Base-by-base conservation (phyloP, 2,113 vertebrate genomes). In the Rhinopomastus cyanomelas region DNA sequence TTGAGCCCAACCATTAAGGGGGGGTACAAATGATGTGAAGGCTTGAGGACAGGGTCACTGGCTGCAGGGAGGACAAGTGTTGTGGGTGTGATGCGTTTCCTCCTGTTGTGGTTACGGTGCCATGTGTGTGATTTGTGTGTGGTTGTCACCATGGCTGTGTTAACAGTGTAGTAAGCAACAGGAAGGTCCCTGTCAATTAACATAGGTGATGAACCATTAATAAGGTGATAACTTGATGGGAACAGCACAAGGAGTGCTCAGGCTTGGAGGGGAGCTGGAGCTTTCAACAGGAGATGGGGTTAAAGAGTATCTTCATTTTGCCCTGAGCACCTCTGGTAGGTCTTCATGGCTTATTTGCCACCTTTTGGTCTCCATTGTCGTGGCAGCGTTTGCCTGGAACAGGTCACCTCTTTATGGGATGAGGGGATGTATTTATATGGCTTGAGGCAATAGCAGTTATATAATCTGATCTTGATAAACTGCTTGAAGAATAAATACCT, bases 51-150 rank as follows among this genome's bases (percentile, higher is more conserved):
- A n/a, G 55, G 57, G 46, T 61, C 19, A 49, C 12, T 53, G 39
- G 53, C 59, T 56, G 32, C 23, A 32, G 39, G 61, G n/a, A 74
- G 49, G 36, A 37, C 26, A 21, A 19, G 37, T 30, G 25, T 46
- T 5, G 0, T 1, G 4, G 53, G 5, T 8, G 4, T 4, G 42
- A 14, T 0, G 5, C 8, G 61, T 18, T 27, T 21, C 48, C 69
- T 39, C 29, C 52, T 39, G 52, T n/a, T 36, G 18, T 4, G n/a
- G 16, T 55, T 20, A 14, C 26, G 32, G 46, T 18, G 20, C 49
- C 1, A 0, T 10, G 1, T n/a, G 34, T 78, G n/a, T 66, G 36
- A 11, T 75, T 27, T 32, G 5, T 64, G 39, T 66, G 51, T 8
- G 42, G 7, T 36, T 39, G 32, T 27, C 11, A 6, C 23, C 37